Base-by-base conservation (phyloP, 1,140 invertebrate species). In the Drosophila bifasciata region DNA sequence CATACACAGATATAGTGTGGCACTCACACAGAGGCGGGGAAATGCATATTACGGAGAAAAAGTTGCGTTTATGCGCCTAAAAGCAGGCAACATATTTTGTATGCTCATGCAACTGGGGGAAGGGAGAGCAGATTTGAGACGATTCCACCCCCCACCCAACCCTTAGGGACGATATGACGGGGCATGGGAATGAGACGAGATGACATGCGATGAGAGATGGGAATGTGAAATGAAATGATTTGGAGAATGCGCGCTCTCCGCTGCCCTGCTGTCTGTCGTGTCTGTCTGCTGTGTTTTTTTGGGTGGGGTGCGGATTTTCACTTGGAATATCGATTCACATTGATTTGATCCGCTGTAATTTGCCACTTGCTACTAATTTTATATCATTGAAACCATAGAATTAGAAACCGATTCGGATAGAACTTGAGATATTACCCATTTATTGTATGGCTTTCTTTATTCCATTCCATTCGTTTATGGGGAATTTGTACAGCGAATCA, bases 11-110 rank as follows among this genome's bases (percentile, higher is more conserved):
- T 11, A 50, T 28, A 32, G 16, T 49, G 16, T 51, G 16, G 55
- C 44, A 59, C 44, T 69, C 25, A 55, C 32, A 72, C 51, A 46
- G 16, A 58, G 21, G 44, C 48, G 48, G 40, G 57, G 50, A 48
- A 48, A 51, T 74, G 70, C 61, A 75, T 75, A 75, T 75, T 73
- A 73, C 58, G 32, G 13, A 13, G 32, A 4, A 36, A 73, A 73
- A 73, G 69, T 73, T 73, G 70, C 69, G 69, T 72, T 73, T 73
- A 72, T 64, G 55, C 70, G 59, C 70, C 70, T 73, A 73, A 73
- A 73, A 73, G 69, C 70, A 19, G 46, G 70, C 70, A 41, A 40
- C 51, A 73, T 50, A 39, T 66, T 64, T 72, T 72, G 40, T 73
- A 52, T 53, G 57, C 57, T 49, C 19, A 25, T 40, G 32, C 44